These are phyloP conservation scores for Epinotia demarniana DNA, from an alignment of 2,888 invertebrate genomes.

Conservation along the genomic window DNA sequence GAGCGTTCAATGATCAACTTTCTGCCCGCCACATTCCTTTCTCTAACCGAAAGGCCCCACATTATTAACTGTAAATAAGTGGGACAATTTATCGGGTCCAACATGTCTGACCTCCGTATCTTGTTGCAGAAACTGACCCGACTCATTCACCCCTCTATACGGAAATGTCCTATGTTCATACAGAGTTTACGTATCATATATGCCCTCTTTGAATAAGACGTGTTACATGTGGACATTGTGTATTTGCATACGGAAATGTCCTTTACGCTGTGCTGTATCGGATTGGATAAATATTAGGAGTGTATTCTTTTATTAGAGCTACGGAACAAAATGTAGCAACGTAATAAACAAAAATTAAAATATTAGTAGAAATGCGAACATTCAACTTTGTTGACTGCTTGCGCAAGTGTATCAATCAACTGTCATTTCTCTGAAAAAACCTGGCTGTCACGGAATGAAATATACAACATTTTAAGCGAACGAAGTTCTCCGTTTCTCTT, in stretches of 20 bases:
- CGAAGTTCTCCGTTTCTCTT: too few species aligned
- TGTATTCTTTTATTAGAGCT: neutral
- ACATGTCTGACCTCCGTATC: slow-evolving; percentile 38
- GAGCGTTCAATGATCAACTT: neutral
- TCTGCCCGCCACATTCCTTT: slow-evolving; percentile 14
- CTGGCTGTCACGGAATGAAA: too few species aligned
- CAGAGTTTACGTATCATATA: neutral
- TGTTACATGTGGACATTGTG: neutral
- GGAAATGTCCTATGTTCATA: neutral
- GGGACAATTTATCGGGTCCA: slow-evolving; percentile 38
- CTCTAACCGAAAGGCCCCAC: slow-evolving; percentile 20
- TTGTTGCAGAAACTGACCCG: slow-evolving; percentile 33
- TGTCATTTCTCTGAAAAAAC: too few species aligned
- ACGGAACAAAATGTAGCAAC: neutral
- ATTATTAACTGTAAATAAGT: slow-evolving; percentile 34
- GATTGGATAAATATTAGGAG: neutral
- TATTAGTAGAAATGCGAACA: too few species aligned
- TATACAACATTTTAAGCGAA: too few species aligned
- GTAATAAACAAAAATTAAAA: too few species aligned
- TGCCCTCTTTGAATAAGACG: neutral
- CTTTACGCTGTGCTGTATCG: slow-evolving; percentile 5
- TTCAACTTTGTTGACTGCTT: too few species aligned
- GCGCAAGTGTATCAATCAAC: too few species aligned
- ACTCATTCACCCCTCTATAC: neutral
- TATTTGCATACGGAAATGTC: slow-evolving; percentile 15